Percentiles rank a stretch among this genome's conserved stretches.
phyloP scores from a whole-genome alignment of 2,113 vertebrate genomes.

The Leptobrachium leishanense region DNA sequence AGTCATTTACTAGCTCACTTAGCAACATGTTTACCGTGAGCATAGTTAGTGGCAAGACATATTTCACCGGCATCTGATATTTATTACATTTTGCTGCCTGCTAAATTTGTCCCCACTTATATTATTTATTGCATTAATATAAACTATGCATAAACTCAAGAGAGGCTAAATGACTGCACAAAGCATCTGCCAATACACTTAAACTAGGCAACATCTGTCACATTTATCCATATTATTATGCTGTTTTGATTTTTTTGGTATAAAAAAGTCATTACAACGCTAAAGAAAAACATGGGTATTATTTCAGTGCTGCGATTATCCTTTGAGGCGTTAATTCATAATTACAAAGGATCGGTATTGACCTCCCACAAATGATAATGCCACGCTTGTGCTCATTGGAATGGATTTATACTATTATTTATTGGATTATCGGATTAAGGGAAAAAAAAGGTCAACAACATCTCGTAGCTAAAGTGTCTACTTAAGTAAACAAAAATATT shows the following conservation, averaged over 20 bases:
- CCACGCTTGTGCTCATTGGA: not conserved
- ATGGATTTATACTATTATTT: not conserved
- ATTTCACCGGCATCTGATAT: constrained; percentile 12
- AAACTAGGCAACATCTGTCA: constrained; percentile 34
- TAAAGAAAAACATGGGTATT: constrained; percentile 21
- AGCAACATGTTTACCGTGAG: not conserved
- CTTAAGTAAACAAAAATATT: not conserved
- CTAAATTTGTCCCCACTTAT: constrained; percentile 26
- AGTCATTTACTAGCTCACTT: too few species aligned
- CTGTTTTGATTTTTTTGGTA: constrained; percentile 11
- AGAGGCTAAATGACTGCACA: constrained; percentile 19
- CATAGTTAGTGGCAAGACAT: constrained; percentile 24
- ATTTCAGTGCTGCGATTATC: constrained; percentile 11
- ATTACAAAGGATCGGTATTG: constrained; percentile 4
- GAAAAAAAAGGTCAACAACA: not conserved
- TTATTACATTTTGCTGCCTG: constrained; percentile 25
- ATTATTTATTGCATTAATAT: constrained; percentile 39
- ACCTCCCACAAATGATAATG: constrained; percentile 3
- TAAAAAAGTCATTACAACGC: not conserved
- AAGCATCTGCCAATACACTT: constrained; percentile 19
- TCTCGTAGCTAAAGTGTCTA: not conserved
- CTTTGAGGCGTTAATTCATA: not conserved
- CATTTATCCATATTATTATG: constrained; percentile 21
- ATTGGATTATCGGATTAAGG: constrained; percentile 2
- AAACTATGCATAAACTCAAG: constrained; percentile 20